Evolutionary conservation across 2,888 invertebrate genomes (phyloP).

Genomic region (Amiota communis): DNA sequence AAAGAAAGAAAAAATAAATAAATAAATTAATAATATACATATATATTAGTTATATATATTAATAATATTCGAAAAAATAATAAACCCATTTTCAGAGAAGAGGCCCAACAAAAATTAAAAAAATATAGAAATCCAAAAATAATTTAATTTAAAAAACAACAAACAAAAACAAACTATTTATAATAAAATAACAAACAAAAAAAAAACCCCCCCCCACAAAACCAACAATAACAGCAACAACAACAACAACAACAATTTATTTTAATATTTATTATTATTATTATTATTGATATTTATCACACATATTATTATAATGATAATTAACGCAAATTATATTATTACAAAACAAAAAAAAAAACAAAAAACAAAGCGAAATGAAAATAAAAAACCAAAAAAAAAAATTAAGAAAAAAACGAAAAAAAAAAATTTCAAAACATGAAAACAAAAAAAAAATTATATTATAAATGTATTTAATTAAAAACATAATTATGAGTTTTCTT

Average conservation of each 20-base stretch:
- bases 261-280: slow-evolving; percentile 59
- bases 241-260: slow-evolving; percentile 41
- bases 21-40: too few species aligned
- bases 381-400: slow-evolving; percentile 34
- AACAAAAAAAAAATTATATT: slow-evolving; percentile 58
- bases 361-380: slow-evolving; percentile 45
- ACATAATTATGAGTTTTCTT: slow-evolving; percentile 68
- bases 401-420: too few species aligned
- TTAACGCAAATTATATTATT: slow-evolving; percentile 49
- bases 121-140: not conserved
- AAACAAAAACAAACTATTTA: too few species aligned
- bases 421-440: slow-evolving; percentile 23
- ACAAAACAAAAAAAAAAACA: slow-evolving; percentile 37
- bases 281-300: slow-evolving; percentile 64
- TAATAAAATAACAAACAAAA: slow-evolving; percentile 12
- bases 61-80: not conserved
- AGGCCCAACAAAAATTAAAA: not conserved
- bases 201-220: slow-evolving; percentile 36
- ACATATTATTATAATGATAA: slow-evolving; percentile 61
- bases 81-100: not conserved
- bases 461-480: slow-evolving; percentile 68
- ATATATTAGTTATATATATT: too few species aligned
- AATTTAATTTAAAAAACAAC: slow-evolving; percentile 27
- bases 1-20: slow-evolving; percentile 14
- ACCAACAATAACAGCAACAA: slow-evolving; percentile 42